Evolutionary conservation across 2,113 vertebrate species (phyloP).

Genomic region (Ameiurus melas): DNA sequence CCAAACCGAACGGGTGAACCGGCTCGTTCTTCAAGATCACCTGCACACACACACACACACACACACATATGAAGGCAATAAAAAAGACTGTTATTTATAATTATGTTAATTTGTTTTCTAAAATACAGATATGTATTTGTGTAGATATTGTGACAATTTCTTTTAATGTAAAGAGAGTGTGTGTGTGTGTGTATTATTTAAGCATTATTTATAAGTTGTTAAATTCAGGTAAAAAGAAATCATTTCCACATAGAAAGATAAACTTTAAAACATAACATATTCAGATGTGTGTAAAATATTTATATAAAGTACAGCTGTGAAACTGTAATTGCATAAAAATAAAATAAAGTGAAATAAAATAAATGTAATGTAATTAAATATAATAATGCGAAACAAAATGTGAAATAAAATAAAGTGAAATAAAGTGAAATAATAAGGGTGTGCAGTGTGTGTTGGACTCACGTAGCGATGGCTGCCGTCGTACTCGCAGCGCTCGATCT

Average conservation of each 20-base stretch:
- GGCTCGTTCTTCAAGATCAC: constrained; percentile 95
- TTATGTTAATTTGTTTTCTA: too few species aligned
- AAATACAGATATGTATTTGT: background rate
- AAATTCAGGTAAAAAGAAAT: too few species aligned
- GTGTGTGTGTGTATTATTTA: too few species aligned
- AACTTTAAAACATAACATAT: too few species aligned
- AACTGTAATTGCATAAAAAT: background rate
- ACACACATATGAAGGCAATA: background rate
- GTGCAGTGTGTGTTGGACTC: constrained; percentile 64
- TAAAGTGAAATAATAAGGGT: background rate
- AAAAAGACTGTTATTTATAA: too few species aligned
- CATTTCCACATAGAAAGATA: too few species aligned
- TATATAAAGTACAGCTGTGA: background rate
- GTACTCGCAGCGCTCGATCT: constrained; percentile 96
- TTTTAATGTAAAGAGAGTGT: too few species aligned
- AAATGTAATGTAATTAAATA: background rate
- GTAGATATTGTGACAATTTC: background rate
- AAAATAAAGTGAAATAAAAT: background rate
- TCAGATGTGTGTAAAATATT: too few species aligned
- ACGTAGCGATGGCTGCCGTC: constrained; percentile 89
- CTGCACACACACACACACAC: constrained; percentile 64
- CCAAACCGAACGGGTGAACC: constrained; percentile 92
- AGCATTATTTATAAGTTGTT: too few species aligned
- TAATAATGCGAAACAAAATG: background rate
- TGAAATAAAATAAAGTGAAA: background rate